These are phyloP conservation scores for Cyanocitta stelleri DNA, from an alignment of 2,113 vertebrate species.

Conservation along the genomic window DNA sequence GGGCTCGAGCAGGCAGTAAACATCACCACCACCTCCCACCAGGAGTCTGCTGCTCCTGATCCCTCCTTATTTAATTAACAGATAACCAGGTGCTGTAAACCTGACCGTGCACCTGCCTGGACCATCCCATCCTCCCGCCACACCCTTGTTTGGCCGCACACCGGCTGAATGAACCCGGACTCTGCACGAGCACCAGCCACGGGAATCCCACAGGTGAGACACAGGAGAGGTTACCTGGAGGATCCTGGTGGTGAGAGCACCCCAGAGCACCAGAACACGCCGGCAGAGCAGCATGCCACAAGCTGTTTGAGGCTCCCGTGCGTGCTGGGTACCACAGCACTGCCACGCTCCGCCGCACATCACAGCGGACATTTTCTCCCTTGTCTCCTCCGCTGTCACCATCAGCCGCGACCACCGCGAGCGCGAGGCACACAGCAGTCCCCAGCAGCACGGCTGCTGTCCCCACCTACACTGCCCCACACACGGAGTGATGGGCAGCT, in stretches of 20 bases:
- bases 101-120: neutral
- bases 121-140: rapidly evolving
- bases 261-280: neutral
- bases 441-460: rapidly evolving
- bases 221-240: neutral
- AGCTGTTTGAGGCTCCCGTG: neutral
- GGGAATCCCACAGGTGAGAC: neutral
- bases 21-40: neutral
- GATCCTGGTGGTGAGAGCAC: neutral
- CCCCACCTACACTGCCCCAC: neutral
- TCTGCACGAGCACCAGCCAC: rapidly evolving
- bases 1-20: neutral
- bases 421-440: neutral
- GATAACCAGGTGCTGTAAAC: neutral
- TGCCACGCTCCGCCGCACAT: neutral
- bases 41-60: neutral
- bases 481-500: neutral
- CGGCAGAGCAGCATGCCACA: rapidly evolving
- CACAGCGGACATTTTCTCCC: neutral
- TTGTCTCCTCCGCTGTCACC: neutral
- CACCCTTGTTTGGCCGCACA: rapidly evolving
- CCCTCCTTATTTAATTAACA: neutral
- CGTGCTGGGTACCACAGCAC: neutral
- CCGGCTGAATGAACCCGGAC: rapidly evolving
- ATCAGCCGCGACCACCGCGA: rapidly evolving